phyloP scores from a whole-genome alignment of 2,888 invertebrate species.

The Mimumesa dahlbomi region DNA sequence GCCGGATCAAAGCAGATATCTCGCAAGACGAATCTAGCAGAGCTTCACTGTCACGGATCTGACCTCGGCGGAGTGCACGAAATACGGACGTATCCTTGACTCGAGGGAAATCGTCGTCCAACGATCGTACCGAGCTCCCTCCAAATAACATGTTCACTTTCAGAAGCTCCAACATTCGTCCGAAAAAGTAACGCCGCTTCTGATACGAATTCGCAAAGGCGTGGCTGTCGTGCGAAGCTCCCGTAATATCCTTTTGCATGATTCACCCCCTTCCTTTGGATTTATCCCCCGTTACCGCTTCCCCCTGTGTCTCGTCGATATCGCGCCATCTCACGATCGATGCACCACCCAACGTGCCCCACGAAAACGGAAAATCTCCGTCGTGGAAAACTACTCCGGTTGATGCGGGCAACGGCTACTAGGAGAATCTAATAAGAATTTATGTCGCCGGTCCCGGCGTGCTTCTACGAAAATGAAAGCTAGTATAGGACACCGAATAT shows the following conservation, averaged over 20 bases:
- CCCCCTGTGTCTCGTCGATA: constrained; percentile 6
- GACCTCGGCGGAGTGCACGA: constrained; percentile 35
- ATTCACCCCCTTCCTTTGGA: constrained; percentile 7
- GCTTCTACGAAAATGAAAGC: neutral
- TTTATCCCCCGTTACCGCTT: neutral
- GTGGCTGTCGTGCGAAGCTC: constrained; percentile 3
- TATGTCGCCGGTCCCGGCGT: neutral
- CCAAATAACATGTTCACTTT: neutral
- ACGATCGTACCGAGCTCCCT: no score
- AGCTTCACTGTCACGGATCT: constrained; percentile 45
- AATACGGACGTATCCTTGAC: neutral
- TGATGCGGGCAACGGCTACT: neutral
- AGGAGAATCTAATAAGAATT: constrained; percentile 7
- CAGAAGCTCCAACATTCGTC: neutral
- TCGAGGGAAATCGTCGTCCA: neutral
- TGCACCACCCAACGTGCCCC: neutral
- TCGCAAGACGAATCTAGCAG: constrained; percentile 49
- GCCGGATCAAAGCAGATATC: constrained; percentile 46
- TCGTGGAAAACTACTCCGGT: neutral
- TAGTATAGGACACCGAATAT: no score
- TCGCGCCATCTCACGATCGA: constrained; percentile 16
- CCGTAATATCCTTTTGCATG: constrained; percentile 11
- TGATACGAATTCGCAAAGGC: constrained; percentile 11
- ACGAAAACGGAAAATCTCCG: constrained; percentile 6
- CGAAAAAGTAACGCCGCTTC: neutral